Evolutionary conservation across 2,888 invertebrate species (phyloP).

Genomic region (Heliconius ethilla): DNA sequence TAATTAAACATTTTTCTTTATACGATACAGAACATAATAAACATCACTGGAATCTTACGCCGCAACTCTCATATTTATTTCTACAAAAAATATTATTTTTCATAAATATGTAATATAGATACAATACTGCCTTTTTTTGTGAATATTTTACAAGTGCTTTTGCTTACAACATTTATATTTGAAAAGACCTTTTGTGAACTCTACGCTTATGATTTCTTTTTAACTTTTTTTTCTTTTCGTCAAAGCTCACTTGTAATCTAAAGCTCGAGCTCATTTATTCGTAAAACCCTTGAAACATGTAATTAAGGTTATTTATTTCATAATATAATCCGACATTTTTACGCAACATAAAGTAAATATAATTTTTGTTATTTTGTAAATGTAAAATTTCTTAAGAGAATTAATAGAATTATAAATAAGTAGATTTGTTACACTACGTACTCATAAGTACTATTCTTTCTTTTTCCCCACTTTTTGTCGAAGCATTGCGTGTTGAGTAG

Average conservation of each 20-base stretch:
- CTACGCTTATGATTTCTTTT: background rate
- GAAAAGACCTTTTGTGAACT: background rate
- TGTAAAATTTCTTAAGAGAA: no score
- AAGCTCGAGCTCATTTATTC: slow-evolving; percentile 6
- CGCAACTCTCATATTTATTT: no score
- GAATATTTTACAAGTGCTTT: background rate
- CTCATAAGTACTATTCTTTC: no score
- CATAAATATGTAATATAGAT: background rate
- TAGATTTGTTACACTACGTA: no score
- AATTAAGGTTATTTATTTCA: slow-evolving; percentile 8
- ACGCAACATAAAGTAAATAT: background rate
- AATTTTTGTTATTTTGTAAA: no score
- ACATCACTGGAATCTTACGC: no score
- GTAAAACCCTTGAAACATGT: slow-evolving; percentile 3
- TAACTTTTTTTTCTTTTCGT: background rate
- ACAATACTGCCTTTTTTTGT: background rate
- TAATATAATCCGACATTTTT: background rate
- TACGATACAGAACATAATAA: no score
- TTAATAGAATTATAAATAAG: no score
- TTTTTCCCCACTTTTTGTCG: no score
- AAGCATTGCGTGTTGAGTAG: no score
- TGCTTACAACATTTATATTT: background rate
- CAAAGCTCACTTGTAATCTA: slow-evolving; percentile 9
- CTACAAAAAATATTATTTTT: no score
- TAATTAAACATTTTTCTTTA: no score